Percentiles rank a stretch among this genome's conserved stretches.
These are phyloP conservation scores for Spatula clypeata DNA, from an alignment of 2,797 vertebrate genomes.

Conservation along the genomic window DNA sequence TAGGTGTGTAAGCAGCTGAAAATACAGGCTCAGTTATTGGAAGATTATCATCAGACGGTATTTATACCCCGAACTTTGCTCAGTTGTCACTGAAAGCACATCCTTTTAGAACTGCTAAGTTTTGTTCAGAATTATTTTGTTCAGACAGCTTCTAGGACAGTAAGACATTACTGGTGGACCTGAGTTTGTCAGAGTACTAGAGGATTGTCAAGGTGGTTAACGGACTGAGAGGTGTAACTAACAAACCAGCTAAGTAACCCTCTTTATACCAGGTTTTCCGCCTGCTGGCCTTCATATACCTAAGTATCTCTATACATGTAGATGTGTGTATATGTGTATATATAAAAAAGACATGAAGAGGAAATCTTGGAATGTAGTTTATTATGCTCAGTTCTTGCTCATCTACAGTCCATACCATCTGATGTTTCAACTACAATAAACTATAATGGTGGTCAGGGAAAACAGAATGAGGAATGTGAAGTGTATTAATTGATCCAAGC, in stretches of 20 bases:
- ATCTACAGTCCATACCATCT: not conserved
- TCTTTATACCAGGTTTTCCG: too few relatives aligned
- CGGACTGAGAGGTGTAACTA: too few relatives aligned
- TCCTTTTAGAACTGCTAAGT: not conserved
- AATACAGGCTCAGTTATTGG: not conserved
- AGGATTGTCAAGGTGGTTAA: not conserved
- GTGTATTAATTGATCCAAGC: not conserved
- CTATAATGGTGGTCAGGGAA: not conserved
- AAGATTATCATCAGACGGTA: not conserved
- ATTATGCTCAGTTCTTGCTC: not conserved
- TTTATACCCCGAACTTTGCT: not conserved
- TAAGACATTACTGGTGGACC: not conserved
- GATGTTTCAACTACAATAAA: not conserved
- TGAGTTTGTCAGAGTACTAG: not conserved
- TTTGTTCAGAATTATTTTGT: not conserved
- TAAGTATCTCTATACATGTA: rapidly evolving
- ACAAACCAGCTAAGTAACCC: not conserved
- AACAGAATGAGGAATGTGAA: not conserved
- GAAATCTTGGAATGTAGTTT: not conserved
- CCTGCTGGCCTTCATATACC: not conserved
- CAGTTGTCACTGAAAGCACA: not conserved
- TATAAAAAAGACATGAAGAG: not conserved
- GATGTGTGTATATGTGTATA: rapidly evolving
- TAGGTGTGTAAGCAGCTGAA: not conserved
- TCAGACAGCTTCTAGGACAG: not conserved